phyloP scores from a whole-genome alignment of 2,888 invertebrate genomes.

The Leptopilina drosophilae region DNA sequence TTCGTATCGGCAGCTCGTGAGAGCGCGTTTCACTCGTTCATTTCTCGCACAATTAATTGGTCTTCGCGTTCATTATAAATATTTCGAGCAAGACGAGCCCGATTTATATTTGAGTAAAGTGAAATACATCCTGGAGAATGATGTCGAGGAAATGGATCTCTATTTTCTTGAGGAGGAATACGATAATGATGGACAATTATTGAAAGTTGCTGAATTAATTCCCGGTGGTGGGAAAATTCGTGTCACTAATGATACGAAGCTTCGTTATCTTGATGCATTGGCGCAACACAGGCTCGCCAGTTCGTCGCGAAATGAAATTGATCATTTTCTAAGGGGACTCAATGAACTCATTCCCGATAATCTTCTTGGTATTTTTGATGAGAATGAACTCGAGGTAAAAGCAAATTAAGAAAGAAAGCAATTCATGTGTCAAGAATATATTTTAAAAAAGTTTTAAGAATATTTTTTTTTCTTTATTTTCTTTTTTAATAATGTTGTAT shows the following conservation, averaged over 20 bases:
- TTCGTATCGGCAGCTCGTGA: constrained; percentile 91
- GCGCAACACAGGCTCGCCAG: constrained; percentile 93
- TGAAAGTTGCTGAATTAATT: constrained; percentile 87
- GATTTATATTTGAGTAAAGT: constrained; percentile 95
- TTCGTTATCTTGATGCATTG: constrained; percentile 91
- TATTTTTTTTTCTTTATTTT: constrained; percentile 11
- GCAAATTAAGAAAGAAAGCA: too few species aligned
- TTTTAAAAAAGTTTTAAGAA: constrained; percentile 12
- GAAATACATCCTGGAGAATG: constrained; percentile 93
- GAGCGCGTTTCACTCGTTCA: constrained; percentile 93
- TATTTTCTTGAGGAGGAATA: constrained; percentile 95
- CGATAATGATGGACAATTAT: constrained; percentile 85
- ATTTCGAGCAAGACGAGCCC: constrained; percentile 97
- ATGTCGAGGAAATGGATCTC: constrained; percentile 90
- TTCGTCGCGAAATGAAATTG: constrained; percentile 89
- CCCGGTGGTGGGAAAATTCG: constrained; percentile 88
- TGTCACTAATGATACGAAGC: constrained; percentile 87
- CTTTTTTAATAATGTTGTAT: background rate
- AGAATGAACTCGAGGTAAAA: constrained; percentile 98
- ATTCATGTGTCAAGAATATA: constrained; percentile 3
- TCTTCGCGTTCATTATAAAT: constrained; percentile 94
- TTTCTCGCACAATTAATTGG: constrained; percentile 97
- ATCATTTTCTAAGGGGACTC: constrained; percentile 92
- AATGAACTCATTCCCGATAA: constrained; percentile 95
- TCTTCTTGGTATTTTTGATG: constrained; percentile 95